Conservation (phyloP, 2,888 invertebrate species). For the Eucera pruinosa region DNA sequence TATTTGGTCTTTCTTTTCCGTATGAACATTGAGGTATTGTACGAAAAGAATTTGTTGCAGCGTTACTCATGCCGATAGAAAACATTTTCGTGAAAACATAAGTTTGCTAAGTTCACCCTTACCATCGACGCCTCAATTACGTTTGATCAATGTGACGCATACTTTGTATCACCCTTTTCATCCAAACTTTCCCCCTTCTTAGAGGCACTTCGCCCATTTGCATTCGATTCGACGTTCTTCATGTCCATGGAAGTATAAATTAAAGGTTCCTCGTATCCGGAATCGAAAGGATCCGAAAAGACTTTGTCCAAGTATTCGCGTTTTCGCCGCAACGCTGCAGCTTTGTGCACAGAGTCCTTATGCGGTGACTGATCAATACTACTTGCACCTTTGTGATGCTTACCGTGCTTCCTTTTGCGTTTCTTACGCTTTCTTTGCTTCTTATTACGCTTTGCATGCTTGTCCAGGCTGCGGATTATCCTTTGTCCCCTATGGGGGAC, state of each 20-base stretch:
- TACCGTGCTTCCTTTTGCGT: conserved; percentile 37
- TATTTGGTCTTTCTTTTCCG: too few relatives aligned
- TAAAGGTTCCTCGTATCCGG: conserved; percentile 68
- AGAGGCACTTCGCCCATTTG: not conserved
- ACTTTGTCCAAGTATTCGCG: conserved; percentile 63
- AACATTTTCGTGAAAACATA: too few relatives aligned
- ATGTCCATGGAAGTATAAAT: conserved; percentile 64
- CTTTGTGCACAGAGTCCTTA: conserved; percentile 60
- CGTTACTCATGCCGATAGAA: too few relatives aligned
- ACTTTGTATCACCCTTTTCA: conserved; percentile 13
- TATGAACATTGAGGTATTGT: too few relatives aligned
- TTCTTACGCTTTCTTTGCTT: conserved; percentile 25
- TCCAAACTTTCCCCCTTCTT: not conserved
- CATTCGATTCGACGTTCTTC: conserved; percentile 9
- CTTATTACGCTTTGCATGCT: conserved; percentile 14
- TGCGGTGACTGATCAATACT: conserved; percentile 47
- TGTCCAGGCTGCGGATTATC: conserved; percentile 43
- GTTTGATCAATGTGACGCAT: not conserved
- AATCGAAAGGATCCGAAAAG: conserved; percentile 53
- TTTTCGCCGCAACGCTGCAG: conserved; percentile 62
- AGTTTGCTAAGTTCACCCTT: too few relatives aligned
- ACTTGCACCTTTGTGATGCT: conserved; percentile 46
- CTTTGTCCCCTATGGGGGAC: conserved; percentile 21
- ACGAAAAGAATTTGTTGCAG: too few relatives aligned
- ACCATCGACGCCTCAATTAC: too few relatives aligned